Base-by-base conservation (phyloP, 2,797 vertebrate species). In the Peromyscus aztecus region DNA sequence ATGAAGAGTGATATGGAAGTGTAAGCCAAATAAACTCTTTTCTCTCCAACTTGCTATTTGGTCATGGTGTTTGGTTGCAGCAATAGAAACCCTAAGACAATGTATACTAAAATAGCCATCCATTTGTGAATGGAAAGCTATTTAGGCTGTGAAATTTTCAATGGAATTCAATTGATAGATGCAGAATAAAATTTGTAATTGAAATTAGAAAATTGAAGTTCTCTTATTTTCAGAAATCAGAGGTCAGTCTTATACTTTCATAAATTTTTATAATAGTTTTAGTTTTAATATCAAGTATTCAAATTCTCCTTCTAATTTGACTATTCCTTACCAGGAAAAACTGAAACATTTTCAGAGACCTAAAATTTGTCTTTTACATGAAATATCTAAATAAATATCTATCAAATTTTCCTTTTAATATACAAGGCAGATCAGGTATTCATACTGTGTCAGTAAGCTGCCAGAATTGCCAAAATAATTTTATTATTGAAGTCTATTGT, bases 91-190 rank as follows among this genome's bases (percentile, higher is more conserved):
- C 21, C 37, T 73, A 73, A 73, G 71, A 40, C 21, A 40, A 9
- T 92, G 43, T 77, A 40, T n/a, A 31, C 59, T 89, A 90, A 94
- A 94, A 90, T 95, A 92, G 63, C 59, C 52, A 86, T 59, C 75
- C 31, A 86, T 78, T 90, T 86, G 43, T 86, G 1, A 12, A 13
- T 43, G 37, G 81, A 95, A 49, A 86, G 14, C 69, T 90, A 46
- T 7, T 69, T 83, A 81, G n/a, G 2, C 3, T 80, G 63, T 95
- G 82, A 95, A 83, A 80, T 55, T 91, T 94, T 91, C 52, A 91
- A 31, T 10, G 77, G n/a, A 34, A 77, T 94, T 94, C 12, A 67
- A 29, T 71, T 92, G 34, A 52, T 61, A n/a, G 17, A 85, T 27
- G 85, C 27, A 91, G 84, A 89, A 73, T 49, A 84, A 84, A 93